A percentile compares a stretch with the other conserved stretches of the same genome.
Conservation (phyloP, 2,113 vertebrate species). For the Oncorhynchus clarkii region DNA sequence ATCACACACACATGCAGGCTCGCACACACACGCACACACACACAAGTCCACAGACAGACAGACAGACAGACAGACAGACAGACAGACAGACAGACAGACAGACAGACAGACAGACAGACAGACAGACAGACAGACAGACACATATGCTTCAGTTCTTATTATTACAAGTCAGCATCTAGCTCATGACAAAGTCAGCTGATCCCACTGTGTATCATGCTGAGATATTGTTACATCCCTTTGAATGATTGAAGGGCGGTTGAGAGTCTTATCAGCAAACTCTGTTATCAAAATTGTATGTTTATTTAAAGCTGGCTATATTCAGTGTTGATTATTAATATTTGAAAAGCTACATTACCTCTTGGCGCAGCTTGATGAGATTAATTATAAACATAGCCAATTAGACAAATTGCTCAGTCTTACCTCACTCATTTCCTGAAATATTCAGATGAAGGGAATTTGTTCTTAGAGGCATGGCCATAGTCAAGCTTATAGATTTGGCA, state of each 20-base stretch:
- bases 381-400: conserved; percentile 15
- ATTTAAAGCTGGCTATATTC: neutral
- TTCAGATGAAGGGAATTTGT: neutral
- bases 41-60: neutral
- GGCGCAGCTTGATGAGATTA: neutral
- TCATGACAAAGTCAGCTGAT: neutral
- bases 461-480: neutral
- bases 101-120: no score
- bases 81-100: no score
- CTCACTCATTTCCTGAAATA: neutral
- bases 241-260: conserved; percentile 11
- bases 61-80: neutral
- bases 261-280: conserved; percentile 1
- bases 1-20: neutral
- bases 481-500: neutral
- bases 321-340: neutral
- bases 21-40: neutral
- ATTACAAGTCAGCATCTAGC: neutral
- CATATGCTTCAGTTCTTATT: neutral
- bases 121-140: neutral
- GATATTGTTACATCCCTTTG: neutral
- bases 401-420: neutral
- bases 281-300: conserved; percentile 3
- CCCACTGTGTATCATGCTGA: neutral
- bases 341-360: conserved; percentile 2